phyloP scores from a whole-genome alignment of 2,888 invertebrate genomes.

The Phorcus lineatus region DNA sequence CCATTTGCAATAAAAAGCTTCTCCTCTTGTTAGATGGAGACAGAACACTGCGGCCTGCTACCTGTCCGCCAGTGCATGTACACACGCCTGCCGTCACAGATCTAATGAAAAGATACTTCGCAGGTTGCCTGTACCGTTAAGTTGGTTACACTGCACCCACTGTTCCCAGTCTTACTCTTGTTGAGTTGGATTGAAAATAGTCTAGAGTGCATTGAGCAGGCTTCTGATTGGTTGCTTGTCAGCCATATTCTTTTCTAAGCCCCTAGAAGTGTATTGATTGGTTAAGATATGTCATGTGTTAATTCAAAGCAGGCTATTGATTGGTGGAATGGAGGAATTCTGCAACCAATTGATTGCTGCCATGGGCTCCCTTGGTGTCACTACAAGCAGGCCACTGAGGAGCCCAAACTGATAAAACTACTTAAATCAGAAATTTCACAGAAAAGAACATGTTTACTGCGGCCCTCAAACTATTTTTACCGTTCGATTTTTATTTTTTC shows the following conservation, averaged over 20 bases:
- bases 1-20: too few species aligned
- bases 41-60: too few species aligned
- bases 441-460: not conserved
- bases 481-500: too few species aligned
- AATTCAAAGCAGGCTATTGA: slow-evolving; percentile 21
- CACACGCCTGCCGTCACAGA: not conserved
- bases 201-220: not conserved
- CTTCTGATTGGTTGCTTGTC: slow-evolving; percentile 2
- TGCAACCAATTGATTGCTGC: slow-evolving; percentile 17
- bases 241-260: slow-evolving; percentile 1
- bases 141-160: not conserved
- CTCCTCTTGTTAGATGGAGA: too few species aligned
- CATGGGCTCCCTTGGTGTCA: not conserved
- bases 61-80: not conserved
- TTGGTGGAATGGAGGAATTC: slow-evolving; percentile 3
- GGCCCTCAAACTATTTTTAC: not conserved
- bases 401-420: slow-evolving; percentile 2
- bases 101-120: not conserved
- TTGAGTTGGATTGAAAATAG: slow-evolving; percentile 3
- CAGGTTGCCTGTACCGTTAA: not conserved
- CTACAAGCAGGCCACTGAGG: too few species aligned
- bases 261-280: slow-evolving; percentile 11
- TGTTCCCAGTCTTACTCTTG: not conserved
- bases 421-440: not conserved
- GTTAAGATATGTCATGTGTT: slow-evolving; percentile 23